These are phyloP conservation scores for Heliangelus exortis DNA, from an alignment of 2,797 vertebrate species.

Conservation along the genomic window DNA sequence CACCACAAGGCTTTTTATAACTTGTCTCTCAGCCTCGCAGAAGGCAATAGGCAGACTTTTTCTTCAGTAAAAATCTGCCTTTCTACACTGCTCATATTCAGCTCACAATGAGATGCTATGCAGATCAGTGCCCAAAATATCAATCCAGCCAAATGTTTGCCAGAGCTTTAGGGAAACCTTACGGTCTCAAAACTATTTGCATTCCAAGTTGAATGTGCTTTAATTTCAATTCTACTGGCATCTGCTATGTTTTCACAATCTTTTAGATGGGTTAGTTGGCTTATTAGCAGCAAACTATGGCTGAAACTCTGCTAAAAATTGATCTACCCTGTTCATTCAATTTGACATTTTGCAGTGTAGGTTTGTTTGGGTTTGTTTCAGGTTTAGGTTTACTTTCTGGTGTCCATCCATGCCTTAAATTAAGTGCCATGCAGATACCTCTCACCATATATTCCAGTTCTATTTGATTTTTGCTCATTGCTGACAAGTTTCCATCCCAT, in stretches of 20 bases:
- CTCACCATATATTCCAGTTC: background rate
- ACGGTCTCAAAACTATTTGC: conserved; percentile 52
- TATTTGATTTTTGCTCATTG: background rate
- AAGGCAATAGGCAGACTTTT: conserved; percentile 39
- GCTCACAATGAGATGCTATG: conserved; percentile 60
- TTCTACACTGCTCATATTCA: conserved; percentile 42
- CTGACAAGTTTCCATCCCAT: background rate
- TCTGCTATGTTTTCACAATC: conserved; percentile 50
- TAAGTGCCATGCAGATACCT: background rate
- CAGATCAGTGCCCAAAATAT: conserved; percentile 65
- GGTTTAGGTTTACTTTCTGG: background rate
- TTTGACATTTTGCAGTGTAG: background rate
- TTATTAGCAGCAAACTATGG: conserved; percentile 4
- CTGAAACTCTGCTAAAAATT: background rate
- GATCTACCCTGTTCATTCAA: background rate
- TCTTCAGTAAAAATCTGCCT: conserved; percentile 42
- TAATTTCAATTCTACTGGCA: conserved; percentile 50
- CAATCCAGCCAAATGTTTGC: conserved; percentile 58
- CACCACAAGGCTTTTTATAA: conserved; percentile 26
- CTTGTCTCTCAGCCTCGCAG: background rate
- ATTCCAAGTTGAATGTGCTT: conserved; percentile 51
- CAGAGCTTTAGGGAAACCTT: conserved; percentile 65
- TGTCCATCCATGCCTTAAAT: background rate
- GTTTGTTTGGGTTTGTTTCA: background rate
- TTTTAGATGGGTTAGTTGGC: conserved; percentile 34